A percentile compares a stretch with the other conserved stretches of the same genome.
phyloP scores from a whole-genome alignment of 1,140 invertebrate species.

The Zaprionus africanus region DNA sequence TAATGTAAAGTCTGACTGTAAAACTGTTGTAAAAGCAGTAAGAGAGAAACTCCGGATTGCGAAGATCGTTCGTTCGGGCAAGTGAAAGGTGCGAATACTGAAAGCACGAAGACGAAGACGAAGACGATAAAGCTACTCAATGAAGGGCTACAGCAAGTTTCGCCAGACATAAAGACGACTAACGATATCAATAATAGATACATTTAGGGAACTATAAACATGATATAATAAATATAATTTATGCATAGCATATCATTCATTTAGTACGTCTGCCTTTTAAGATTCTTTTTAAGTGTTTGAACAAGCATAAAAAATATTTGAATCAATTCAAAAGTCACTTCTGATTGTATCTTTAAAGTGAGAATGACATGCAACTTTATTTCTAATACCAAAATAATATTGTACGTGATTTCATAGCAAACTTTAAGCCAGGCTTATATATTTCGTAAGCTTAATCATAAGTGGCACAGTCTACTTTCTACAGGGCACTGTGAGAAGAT shows the following conservation, averaged over 20 bases:
- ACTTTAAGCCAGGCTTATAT: not conserved
- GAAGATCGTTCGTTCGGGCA: not conserved
- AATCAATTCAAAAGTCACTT: not conserved
- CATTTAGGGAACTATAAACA: not conserved
- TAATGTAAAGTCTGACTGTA: not conserved
- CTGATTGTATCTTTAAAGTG: not conserved
- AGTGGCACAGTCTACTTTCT: slow-evolving; percentile 37
- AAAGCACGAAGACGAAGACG: not conserved
- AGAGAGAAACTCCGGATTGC: slow-evolving; percentile 27
- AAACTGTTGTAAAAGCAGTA: slow-evolving; percentile 12
- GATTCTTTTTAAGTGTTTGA: not conserved
- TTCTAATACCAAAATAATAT: not conserved
- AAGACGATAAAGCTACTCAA: not conserved
- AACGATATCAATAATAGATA: not conserved
- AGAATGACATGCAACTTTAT: too few relatives aligned
- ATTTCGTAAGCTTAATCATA: slow-evolving; percentile 13
- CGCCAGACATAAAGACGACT: not conserved
- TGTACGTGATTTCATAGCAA: not conserved
- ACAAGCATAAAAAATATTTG: not conserved
- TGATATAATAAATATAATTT: not conserved
- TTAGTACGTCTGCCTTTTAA: too few relatives aligned
- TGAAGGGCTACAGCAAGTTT: slow-evolving; percentile 3
- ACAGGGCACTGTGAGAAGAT: not conserved
- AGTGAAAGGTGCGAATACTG: slow-evolving; percentile 44
- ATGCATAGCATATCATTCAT: not conserved